Percentiles rank a stretch among this genome's conserved stretches.
Conservation (phyloP, 2,797 vertebrate genomes). For the Echeneis naucrates region DNA sequence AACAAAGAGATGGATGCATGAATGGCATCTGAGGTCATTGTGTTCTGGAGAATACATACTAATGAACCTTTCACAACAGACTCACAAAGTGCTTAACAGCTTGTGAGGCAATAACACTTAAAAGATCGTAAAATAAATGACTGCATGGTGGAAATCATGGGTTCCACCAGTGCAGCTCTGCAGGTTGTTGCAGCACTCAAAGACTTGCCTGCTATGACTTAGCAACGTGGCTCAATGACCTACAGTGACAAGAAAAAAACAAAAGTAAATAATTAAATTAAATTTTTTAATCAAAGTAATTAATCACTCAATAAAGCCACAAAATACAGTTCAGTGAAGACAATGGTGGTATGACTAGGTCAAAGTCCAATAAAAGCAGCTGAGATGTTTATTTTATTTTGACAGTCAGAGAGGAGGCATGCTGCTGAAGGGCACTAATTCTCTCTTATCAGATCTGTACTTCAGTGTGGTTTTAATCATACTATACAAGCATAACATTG, state of each 20-base stretch:
- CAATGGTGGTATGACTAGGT: neutral
- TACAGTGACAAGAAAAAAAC: neutral
- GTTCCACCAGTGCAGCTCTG: neutral
- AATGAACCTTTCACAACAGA: conserved; percentile 2
- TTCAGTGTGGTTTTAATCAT: neutral
- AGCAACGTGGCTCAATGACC: neutral
- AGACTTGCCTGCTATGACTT: conserved; percentile 4
- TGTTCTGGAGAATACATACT: neutral
- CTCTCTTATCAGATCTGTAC: neutral
- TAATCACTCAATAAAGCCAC: neutral
- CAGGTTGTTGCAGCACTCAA: neutral
- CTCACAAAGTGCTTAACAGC: neutral
- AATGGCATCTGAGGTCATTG: neutral
- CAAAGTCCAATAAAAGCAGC: neutral
- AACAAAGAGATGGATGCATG: neutral
- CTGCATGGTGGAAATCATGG: neutral
- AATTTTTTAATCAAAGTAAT: too few species aligned
- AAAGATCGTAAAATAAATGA: conserved; percentile 5
- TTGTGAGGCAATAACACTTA: conserved; percentile 14
- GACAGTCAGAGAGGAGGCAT: too few species aligned
- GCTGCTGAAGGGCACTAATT: too few species aligned
- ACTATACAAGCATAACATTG: neutral
- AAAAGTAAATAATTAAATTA: neutral
- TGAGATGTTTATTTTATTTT: neutral
- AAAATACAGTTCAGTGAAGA: neutral